Evolutionary conservation across 2,797 vertebrate genomes (phyloP), one percentile per base, ranked within the genome.

Genomic region (Podarcis siculus): DNA sequence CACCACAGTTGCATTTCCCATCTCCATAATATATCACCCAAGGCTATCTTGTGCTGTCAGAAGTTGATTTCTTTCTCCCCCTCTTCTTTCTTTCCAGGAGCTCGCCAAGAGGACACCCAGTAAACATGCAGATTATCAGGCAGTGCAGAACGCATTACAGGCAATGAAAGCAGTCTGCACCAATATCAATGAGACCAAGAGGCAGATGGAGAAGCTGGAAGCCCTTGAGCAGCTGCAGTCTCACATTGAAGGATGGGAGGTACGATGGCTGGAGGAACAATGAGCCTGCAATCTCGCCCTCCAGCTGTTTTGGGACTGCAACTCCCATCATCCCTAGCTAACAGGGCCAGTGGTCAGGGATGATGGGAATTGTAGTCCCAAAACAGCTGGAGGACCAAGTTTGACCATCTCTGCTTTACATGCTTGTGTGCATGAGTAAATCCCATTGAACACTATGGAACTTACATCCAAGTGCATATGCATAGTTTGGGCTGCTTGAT

Each of bases 191-290:
- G 99, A 99, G 97, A 99, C 99, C 94, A 99, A 99, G 97, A 97
- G 99, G 93, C 98, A 99, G 96, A 99, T 99, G 99, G 99, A 99
- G 96, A 99, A 98, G 94, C 96, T 99, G 95, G 99, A 99, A 93
- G 98, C 98, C n/a, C 97, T 99, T 69, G 99, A 99, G 90, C 98
- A 99, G 95, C 96, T 99, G 90, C 99, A 99, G 97, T 99, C 99
- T 1, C 98, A 98, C 96, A 99, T 99, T 7, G 99, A 99, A 95
- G 99, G 99, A 94, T 99, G 99, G 99, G 99, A 99, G 98, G 99
- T 99, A 96, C 90, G 98, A 87, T 58, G 69, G 2, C n/a, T 66
- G 17, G 49, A 64, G 55, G 30, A 61, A 58, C 13, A 42, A 71
- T 58, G 27, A 49, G 30, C 19, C 13, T 76, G 27, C 12, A 75